phyloP scores from a whole-genome alignment of 2,888 invertebrate species.

The Lamproptera curius region DNA sequence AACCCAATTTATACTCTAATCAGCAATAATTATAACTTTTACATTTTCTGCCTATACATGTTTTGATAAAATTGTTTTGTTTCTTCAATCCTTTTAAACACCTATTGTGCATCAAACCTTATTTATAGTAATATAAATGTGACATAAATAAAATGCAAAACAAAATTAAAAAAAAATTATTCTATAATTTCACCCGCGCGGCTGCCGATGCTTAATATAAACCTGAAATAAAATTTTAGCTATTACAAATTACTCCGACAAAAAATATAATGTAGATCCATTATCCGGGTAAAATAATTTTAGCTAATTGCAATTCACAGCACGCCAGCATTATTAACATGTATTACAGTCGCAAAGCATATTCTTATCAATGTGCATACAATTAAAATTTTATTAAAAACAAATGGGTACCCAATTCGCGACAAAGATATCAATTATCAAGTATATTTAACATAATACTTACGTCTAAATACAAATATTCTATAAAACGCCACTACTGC shows the following conservation, averaged over 20 bases:
- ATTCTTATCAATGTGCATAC: conserved; percentile 20
- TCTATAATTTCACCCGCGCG: conserved; percentile 36
- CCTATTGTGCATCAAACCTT: background rate
- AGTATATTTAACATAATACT: too few relatives aligned
- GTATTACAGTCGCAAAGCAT: too few relatives aligned
- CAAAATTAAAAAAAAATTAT: conserved; percentile 40
- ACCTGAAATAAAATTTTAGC: conserved; percentile 49
- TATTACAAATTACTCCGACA: conserved; percentile 15
- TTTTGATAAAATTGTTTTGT: too few relatives aligned
- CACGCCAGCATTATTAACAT: too few relatives aligned
- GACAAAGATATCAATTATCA: too few relatives aligned
- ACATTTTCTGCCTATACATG: background rate
- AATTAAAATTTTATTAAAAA: conserved; percentile 7
- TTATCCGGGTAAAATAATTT: too few relatives aligned
- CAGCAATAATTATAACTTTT: too few relatives aligned
- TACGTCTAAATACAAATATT: too few relatives aligned
- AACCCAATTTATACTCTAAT: background rate
- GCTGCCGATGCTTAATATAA: conserved; percentile 32
- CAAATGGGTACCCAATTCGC: conserved; percentile 38
- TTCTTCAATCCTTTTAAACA: background rate
- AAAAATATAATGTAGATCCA: too few relatives aligned
- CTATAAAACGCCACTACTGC: background rate
- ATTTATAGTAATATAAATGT: background rate
- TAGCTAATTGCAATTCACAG: too few relatives aligned
- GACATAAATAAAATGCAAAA: conserved; percentile 54